Evolutionary conservation across 2,797 vertebrate species (phyloP), one percentile per base, ranked within the genome.

Genomic region (Ctenopoma kingsleyae): DNA sequence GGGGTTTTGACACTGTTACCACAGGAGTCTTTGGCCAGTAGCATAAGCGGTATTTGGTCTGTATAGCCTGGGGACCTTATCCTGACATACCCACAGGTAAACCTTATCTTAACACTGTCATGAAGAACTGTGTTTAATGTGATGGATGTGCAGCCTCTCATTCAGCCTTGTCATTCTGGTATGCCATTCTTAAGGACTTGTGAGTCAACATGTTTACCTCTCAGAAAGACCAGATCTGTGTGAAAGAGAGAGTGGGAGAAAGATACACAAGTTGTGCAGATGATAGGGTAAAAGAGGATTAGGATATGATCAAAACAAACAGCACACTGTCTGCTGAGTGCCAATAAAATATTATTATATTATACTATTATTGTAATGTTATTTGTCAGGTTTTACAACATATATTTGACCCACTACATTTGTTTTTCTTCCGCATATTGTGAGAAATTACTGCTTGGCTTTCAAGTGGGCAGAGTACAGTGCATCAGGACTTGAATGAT

Each of bases 161-260:
- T 8, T 32, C 30, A 32, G 30, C 8, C 30, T 32, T 67, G 25
- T 43, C n/a, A 19, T 44, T 15, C 41, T 38, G 7, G 43, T 49
- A 17, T 66, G 55, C 65, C 9, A 25, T 72, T 63, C 48, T 71
- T 19, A 47, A 69, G 44, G 68, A 74, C 65, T 62, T 65, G 76
- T 61, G 66, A 71, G 25, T 51, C 38, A 27, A 40, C 38, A 7
- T 80, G 48, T 73, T 46, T 74, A 32, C 56, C 57, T 19, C 41
- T 68, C 23, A 56, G 48, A 65, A 64, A 61, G 74, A 44, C 13
- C 44, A 46, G 40, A 25, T 23, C 48, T 62, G 46, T 64, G n/a
- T 75, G 25, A 63, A 53, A 38, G 19, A 0, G 22, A 25, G 11
- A 11, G 62, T 51, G 49, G 27, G 27, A 23, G 59, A 74, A 64